Conservation (phyloP, 2,113 vertebrate genomes). For the Cichladusa arquata region DNA sequence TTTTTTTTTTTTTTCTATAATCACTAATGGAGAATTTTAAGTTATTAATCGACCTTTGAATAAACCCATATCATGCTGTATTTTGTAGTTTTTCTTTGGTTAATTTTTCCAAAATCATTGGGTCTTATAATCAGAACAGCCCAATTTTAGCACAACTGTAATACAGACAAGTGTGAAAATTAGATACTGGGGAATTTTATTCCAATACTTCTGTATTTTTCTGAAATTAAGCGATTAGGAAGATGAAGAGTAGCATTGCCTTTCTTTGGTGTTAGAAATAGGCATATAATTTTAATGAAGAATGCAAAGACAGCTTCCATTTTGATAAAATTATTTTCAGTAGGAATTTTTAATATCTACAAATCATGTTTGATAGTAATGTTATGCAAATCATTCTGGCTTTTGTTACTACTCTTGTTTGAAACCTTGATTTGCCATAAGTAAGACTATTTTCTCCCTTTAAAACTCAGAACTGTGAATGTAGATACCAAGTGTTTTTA, state of each 20-base stretch:
- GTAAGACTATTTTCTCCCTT: neutral
- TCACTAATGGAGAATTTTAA: constrained; percentile 64
- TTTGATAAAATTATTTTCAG: neutral
- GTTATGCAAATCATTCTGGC: neutral
- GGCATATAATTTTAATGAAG: neutral
- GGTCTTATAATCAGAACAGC: neutral
- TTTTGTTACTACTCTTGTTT: neutral
- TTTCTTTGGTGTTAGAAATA: neutral
- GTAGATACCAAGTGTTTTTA: constrained; percentile 10
- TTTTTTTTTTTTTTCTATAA: constrained; percentile 35
- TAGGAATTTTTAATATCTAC: neutral
- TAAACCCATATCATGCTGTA: constrained; percentile 39
- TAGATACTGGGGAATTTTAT: neutral
- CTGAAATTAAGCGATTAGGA: neutral
- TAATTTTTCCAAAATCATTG: neutral
- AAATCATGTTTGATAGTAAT: neutral
- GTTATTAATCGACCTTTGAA: constrained; percentile 67
- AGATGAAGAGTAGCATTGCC: neutral
- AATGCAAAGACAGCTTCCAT: neutral
- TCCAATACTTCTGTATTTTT: neutral
- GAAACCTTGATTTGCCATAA: neutral
- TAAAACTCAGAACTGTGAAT: neutral
- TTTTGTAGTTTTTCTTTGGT: neutral
- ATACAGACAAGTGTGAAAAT: neutral
- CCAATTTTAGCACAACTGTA: neutral